A percentile compares a stretch with the other conserved stretches of the same genome.
phyloP scores from a whole-genome alignment of 2,888 invertebrate genomes.

The Parnassius smintheus region DNA sequence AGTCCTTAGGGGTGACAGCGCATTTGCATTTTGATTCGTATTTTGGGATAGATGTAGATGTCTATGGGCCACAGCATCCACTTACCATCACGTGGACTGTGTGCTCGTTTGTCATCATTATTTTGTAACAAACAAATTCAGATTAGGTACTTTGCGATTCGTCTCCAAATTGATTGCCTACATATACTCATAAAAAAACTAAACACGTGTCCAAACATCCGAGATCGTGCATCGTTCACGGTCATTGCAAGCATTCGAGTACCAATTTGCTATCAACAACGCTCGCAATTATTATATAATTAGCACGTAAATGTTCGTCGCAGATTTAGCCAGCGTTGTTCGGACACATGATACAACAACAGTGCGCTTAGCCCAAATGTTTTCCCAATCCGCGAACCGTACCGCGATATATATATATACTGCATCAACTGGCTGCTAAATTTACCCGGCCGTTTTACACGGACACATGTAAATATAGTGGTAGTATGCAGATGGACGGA shows the following conservation, averaged over 20 bases:
- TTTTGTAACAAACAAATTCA: too few species aligned
- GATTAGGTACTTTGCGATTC: too few species aligned
- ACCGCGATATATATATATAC: slow-evolving; percentile 21
- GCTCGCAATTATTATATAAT: background rate
- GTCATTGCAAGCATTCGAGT: background rate
- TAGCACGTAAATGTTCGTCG: background rate
- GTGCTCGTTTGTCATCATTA: too few species aligned
- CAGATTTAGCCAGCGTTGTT: slow-evolving; percentile 1
- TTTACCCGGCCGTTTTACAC: slow-evolving; percentile 49
- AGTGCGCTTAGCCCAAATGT: background rate
- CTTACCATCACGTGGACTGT: too few species aligned
- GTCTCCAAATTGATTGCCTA: too few species aligned
- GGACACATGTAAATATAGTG: slow-evolving; percentile 57
- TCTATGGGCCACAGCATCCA: too few species aligned
- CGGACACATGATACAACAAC: slow-evolving; percentile 36
- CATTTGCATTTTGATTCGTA: too few species aligned
- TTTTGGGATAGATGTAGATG: too few species aligned
- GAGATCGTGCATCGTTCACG: background rate
- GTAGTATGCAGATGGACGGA: slow-evolving; percentile 44
- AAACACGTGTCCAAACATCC: too few species aligned
- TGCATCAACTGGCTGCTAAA: slow-evolving; percentile 58
- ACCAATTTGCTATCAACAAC: background rate
- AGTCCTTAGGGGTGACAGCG: too few species aligned
- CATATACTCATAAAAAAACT: too few species aligned
- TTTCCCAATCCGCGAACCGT: background rate